Base-by-base conservation (phyloP, 1,140 invertebrate genomes). In the Drepana arcuata region DNA sequence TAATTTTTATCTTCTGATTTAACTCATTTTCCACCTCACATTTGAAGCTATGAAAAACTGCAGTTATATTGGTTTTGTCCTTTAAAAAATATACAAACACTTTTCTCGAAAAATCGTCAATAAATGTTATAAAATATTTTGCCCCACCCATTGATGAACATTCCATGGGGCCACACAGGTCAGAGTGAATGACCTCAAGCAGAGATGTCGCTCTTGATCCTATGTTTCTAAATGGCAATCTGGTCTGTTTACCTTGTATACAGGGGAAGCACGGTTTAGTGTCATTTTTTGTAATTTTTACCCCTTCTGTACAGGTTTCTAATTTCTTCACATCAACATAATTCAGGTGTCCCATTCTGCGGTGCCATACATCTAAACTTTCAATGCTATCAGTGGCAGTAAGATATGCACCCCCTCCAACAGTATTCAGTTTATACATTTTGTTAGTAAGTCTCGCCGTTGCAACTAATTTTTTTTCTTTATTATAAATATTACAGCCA, bases 351-450 rank as follows among this genome's bases (percentile, higher is more conserved):
- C n/a, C n/a, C n/a, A n/a, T n/a, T n/a, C n/a, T n/a, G n/a, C n/a
- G n/a, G n/a, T n/a, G n/a, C n/a, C n/a, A n/a, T n/a, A n/a, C n/a
- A n/a, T n/a, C n/a, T n/a, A n/a, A n/a, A n/a, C n/a, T n/a, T n/a
- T n/a, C n/a, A n/a, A n/a, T n/a, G n/a, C n/a, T n/a, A n/a, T n/a
- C n/a, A n/a, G n/a, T n/a, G n/a, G n/a, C n/a, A n/a, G n/a, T n/a
- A n/a, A n/a, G n/a, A n/a, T n/a, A n/a, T n/a, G n/a, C n/a, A n/a
- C n/a, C n/a, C n/a, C n/a, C n/a, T n/a, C n/a, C n/a, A n/a, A 26
- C 24, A 7, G 39, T 42, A 26, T 51, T 15, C 9, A 48, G 6
- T 1, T 33, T 14, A 39, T 56, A 56, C 3, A 44, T 10, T 0
- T 44, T 40, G 16, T 50, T 37, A 0, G 4, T 34, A 9, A 49